phyloP scores from a whole-genome alignment of 2,888 invertebrate genomes.

The Didymodactylos carnosus region DNA sequence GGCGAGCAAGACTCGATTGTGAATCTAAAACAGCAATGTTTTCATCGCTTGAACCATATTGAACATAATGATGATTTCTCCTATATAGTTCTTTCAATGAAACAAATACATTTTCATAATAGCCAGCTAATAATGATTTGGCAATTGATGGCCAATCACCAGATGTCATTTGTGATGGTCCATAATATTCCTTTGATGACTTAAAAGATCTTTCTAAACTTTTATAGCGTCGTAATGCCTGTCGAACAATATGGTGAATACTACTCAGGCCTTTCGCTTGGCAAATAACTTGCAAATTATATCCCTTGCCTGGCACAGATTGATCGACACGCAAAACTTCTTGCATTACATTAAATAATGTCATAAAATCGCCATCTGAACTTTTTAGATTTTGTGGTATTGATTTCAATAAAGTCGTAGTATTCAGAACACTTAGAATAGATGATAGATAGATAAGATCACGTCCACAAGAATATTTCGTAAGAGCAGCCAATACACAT shows the following conservation, averaged over 20 bases:
- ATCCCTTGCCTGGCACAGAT: neutral
- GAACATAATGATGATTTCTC: neutral
- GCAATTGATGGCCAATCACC: neutral
- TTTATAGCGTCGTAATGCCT: neutral
- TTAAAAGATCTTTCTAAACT: neutral
- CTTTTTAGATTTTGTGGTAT: neutral
- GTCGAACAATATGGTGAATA: neutral
- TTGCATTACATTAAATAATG: neutral
- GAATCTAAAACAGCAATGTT: neutral
- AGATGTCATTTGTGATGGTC: neutral
- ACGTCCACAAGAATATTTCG: neutral
- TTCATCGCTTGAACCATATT: neutral
- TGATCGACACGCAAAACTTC: neutral
- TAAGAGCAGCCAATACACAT: neutral
- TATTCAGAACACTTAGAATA: neutral
- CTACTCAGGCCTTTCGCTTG: neutral
- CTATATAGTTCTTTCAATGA: neutral
- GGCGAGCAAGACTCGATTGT: neutral
- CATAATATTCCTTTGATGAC: neutral
- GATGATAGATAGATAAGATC: neutral
- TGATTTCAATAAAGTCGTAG: neutral
- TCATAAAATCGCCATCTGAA: neutral
- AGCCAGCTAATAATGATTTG: neutral
- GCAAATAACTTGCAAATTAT: neutral
- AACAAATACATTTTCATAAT: neutral